Evolutionary conservation across 2,113 vertebrate species (phyloP).

Genomic region (Loxodonta africana): DNA sequence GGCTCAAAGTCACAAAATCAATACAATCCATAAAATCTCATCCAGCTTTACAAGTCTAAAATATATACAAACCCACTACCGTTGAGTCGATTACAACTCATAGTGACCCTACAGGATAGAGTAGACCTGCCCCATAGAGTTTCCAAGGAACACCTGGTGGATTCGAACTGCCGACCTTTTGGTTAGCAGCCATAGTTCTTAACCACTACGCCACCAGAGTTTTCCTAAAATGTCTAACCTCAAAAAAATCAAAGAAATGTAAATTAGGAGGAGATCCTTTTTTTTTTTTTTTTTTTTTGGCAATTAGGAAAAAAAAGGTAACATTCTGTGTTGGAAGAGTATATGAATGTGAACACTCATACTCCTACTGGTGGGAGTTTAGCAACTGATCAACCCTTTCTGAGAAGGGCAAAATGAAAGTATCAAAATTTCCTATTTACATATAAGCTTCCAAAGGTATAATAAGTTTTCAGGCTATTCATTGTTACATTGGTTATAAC

Average conservation of each 20-base stretch:
- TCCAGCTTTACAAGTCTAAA: constrained; percentile 14
- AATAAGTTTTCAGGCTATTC: background rate
- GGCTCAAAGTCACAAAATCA: background rate
- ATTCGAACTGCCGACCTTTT: too few relatives aligned
- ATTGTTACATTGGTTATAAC: accelerated
- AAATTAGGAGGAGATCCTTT: background rate
- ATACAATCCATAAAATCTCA: background rate
- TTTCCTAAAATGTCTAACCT: background rate
- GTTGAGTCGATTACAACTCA: too few relatives aligned
- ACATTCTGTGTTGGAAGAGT: background rate
- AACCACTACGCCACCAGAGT: too few relatives aligned
- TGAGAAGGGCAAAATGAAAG: background rate
- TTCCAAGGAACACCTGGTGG: too few relatives aligned
- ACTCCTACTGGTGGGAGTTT: background rate
- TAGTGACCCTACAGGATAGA: too few relatives aligned
- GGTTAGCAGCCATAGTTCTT: too few relatives aligned
- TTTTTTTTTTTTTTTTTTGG: background rate
- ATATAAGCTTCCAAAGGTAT: background rate
- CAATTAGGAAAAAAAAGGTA: background rate
- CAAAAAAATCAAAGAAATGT: background rate
- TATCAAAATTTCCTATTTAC: background rate
- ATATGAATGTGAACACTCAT: background rate
- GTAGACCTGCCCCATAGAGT: too few relatives aligned
- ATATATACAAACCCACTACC: too few relatives aligned
- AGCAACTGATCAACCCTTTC: background rate